Evolutionary conservation across 2,888 invertebrate species (phyloP).

Genomic region (Heliconius aoede): DNA sequence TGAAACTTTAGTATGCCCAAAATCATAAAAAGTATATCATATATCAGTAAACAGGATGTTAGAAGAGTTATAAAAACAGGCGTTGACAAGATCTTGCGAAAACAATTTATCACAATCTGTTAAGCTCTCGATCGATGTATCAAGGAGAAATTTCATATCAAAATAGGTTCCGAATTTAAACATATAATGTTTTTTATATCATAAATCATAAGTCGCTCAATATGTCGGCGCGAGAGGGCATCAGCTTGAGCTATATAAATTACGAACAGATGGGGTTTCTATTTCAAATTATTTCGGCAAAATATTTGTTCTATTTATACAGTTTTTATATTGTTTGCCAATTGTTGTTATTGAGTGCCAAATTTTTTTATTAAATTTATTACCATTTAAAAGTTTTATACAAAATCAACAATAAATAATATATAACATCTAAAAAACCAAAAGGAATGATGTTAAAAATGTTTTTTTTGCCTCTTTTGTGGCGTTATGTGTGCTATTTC

Average conservation of each 20-base stretch:
- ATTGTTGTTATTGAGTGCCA: no score
- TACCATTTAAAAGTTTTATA: no score
- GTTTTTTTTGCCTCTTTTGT: no score
- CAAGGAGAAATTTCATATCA: constrained; percentile 36
- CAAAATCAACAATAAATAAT: no score
- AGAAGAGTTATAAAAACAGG: neutral
- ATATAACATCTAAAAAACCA: no score
- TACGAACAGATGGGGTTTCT: constrained; percentile 5
- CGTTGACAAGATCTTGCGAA: neutral
- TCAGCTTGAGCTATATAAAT: constrained; percentile 40
- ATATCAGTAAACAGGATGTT: neutral
- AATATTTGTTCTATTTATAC: no score
- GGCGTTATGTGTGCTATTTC: no score
- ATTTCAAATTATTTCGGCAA: constrained; percentile 28
- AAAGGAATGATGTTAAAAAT: no score
- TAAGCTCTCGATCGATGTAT: constrained; percentile 26
- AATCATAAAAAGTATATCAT: no score
- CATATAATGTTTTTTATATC: constrained; percentile 30
- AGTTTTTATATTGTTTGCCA: no score
- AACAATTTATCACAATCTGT: constrained; percentile 29
- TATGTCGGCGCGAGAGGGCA: constrained; percentile 30
- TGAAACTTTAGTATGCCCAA: neutral
- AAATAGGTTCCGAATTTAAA: constrained; percentile 31
- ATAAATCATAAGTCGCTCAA: constrained; percentile 41
- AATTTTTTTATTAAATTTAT: no score